These are phyloP conservation scores for Crocidura indochinensis DNA, from an alignment of 2,797 vertebrate genomes.

Conservation along the genomic window DNA sequence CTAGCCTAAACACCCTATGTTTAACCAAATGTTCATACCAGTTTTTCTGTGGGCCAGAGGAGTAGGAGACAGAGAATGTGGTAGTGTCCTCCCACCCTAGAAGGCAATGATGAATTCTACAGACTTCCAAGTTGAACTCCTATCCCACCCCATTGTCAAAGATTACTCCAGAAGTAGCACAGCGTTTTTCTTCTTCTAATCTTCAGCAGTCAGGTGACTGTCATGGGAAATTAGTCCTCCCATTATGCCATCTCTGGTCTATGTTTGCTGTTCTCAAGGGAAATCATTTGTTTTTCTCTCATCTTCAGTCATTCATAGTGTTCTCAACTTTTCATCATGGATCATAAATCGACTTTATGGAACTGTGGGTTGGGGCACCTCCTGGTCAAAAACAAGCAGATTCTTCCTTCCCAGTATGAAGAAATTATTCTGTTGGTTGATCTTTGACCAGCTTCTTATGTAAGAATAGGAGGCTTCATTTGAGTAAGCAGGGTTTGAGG, in stretches of 20 bases:
- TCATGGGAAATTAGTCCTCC: neutral
- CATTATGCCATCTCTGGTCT: fast-evolving
- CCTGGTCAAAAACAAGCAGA: neutral
- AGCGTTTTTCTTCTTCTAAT: neutral
- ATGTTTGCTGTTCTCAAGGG: neutral
- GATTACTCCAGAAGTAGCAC: no score
- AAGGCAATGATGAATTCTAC: fast-evolving
- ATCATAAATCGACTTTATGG: neutral
- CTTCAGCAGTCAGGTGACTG: neutral
- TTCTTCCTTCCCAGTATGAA: neutral
- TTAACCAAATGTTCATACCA: no score
- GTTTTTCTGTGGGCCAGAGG: neutral
- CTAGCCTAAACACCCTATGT: no score
- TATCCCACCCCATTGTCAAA: fast-evolving
- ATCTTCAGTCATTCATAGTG: neutral
- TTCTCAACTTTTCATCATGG: slow-evolving; percentile 21
- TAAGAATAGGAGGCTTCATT: neutral
- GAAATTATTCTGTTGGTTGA: slow-evolving; percentile 48
- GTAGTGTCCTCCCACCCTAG: fast-evolving
- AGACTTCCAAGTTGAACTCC: neutral
- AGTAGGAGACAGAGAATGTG: neutral
- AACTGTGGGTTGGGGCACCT: neutral
- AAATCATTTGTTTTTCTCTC: neutral
- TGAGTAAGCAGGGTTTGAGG: slow-evolving; percentile 56
- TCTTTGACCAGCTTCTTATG: neutral